phyloP scores from a whole-genome alignment of 2,797 vertebrate genomes.

The Eremophila alpestris region DNA sequence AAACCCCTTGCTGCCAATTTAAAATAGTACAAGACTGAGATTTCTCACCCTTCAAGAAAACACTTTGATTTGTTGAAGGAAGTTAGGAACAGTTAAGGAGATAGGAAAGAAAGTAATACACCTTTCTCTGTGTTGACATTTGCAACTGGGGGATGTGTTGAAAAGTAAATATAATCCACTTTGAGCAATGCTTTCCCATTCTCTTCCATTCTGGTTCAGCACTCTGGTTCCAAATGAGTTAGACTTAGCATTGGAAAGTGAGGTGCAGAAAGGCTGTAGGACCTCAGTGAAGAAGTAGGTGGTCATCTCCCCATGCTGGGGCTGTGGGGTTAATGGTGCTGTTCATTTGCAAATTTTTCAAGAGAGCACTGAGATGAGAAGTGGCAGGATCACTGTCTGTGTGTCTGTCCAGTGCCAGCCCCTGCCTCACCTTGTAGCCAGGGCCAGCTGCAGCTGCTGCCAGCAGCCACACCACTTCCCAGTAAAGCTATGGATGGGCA shows the following conservation, averaged over 20 bases:
- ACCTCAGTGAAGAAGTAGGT: accelerated
- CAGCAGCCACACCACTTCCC: not conserved
- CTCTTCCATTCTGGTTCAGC: not conserved
- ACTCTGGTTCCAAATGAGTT: not conserved
- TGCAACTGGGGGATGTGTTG: not conserved
- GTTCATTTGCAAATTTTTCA: not conserved
- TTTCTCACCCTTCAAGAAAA: conserved; percentile 41
- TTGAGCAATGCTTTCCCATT: not conserved
- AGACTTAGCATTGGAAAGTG: not conserved
- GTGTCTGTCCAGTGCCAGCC: not conserved
- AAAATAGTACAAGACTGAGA: not conserved
- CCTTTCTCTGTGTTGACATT: conserved; percentile 13
- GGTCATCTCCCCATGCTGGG: accelerated
- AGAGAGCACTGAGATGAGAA: not conserved
- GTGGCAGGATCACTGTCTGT: not conserved
- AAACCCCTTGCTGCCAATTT: conserved; percentile 4
- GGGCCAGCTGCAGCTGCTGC: not conserved
- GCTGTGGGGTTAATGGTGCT: not conserved
- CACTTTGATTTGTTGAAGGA: conserved; percentile 23
- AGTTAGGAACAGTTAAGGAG: not conserved
- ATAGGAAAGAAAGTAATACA: not conserved
- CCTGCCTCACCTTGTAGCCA: not conserved
- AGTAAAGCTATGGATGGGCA: not conserved
- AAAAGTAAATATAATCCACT: not conserved
- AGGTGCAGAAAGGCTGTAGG: not conserved